phyloP scores from a whole-genome alignment of 2,113 vertebrate genomes.

The Cnemophilus loriae region DNA sequence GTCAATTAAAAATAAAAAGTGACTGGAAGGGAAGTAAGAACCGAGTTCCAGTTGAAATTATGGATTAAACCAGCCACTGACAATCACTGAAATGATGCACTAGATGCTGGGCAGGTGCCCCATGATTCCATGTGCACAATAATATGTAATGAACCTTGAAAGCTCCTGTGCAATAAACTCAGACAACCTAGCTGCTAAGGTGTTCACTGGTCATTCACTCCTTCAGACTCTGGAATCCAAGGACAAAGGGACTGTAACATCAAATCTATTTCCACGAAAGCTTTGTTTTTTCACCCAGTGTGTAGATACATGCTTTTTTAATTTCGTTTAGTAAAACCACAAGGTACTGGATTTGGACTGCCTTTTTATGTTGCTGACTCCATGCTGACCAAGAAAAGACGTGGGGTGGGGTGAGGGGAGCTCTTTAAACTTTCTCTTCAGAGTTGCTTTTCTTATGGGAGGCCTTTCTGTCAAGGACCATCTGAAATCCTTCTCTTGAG shows the following conservation, averaged over 20 bases:
- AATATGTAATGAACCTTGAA: not conserved
- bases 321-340: not conserved
- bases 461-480: not conserved
- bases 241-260: not conserved
- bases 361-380: not conserved
- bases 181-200: not conserved
- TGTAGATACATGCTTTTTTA: fast-evolving
- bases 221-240: not conserved
- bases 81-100: not conserved
- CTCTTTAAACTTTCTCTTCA: not conserved
- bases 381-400: not conserved
- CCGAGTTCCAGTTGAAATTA: not conserved
- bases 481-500: not conserved
- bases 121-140: not conserved
- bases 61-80: not conserved
- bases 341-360: not conserved
- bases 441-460: not conserved
- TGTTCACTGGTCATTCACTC: not conserved
- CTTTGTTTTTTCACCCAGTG: not conserved
- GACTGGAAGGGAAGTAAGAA: not conserved
- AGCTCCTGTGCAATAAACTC: not conserved
- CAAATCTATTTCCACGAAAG: not conserved
- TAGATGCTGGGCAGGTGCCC: not conserved
- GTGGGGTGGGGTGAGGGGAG: fast-evolving
- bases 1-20: not conserved